These are phyloP conservation scores for Brassicogethes aeneus DNA, from an alignment of 2,888 invertebrate species.

Conservation along the genomic window DNA sequence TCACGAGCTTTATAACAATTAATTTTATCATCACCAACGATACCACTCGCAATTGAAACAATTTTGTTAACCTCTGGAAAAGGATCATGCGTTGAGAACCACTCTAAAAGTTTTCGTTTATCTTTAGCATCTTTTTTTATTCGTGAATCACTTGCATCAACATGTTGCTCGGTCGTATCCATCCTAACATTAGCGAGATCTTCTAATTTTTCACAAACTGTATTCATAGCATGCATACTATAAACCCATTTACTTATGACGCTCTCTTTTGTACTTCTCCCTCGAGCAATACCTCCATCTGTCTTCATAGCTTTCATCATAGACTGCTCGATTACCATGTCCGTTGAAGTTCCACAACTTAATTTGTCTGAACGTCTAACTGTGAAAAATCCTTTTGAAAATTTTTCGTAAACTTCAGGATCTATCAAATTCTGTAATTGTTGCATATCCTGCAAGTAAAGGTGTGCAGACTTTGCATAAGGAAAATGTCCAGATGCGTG, in stretches of 20 bases:
- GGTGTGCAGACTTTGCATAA: constrained; percentile 20
- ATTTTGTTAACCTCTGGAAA: too few species aligned
- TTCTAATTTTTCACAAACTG: constrained; percentile 26
- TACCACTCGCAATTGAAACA: constrained; percentile 17
- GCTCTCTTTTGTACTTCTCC: constrained; percentile 27
- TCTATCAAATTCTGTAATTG: constrained; percentile 7
- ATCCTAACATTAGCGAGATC: constrained; percentile 22
- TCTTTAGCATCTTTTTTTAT: constrained; percentile 24
- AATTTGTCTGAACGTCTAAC: constrained; percentile 33
- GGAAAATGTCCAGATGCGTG: constrained; percentile 19
- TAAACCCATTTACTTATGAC: constrained; percentile 35
- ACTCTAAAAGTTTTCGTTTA: too few species aligned
- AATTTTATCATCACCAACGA: too few species aligned
- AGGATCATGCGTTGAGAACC: too few species aligned
- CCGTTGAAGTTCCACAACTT: constrained; percentile 33
- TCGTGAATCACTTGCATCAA: constrained; percentile 32
- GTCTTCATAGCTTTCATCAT: constrained; percentile 31
- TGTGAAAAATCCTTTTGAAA: constrained; percentile 29
- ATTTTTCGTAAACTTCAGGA: constrained; percentile 22
- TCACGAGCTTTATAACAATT: too few species aligned
- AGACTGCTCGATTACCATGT: constrained; percentile 31
- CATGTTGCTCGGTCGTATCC: constrained; percentile 24
- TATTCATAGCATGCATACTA: constrained; percentile 26
- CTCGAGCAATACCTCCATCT: too few species aligned
- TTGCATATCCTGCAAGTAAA: constrained; percentile 14